A percentile compares a stretch with the other conserved stretches of the same genome.
These are phyloP conservation scores for Drosophila melanosoma DNA, from an alignment of 2,888 invertebrate genomes.

Conservation along the genomic window DNA sequence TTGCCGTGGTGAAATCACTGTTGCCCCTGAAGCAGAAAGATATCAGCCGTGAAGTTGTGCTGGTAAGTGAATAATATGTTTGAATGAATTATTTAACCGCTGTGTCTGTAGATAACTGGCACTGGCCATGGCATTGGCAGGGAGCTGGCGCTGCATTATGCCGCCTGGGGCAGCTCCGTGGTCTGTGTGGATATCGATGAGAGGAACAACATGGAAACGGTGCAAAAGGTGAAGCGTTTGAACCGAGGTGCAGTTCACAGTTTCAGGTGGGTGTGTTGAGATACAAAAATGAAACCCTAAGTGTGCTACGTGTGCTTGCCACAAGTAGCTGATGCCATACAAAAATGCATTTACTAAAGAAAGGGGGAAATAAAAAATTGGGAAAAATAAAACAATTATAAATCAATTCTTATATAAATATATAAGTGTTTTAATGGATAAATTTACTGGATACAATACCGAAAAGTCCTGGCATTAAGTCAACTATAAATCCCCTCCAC, in stretches of 20 bases:
- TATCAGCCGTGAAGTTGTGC: constrained; percentile 90
- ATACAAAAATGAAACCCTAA: neutral
- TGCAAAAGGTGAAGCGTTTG: constrained; percentile 86
- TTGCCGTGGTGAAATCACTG: constrained; percentile 55
- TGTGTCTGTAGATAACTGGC: constrained; percentile 90
- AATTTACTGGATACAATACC: neutral
- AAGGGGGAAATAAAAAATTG: neutral
- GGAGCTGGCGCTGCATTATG: constrained; percentile 90
- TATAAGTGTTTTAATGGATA: neutral
- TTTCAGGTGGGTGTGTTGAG: constrained; percentile 84
- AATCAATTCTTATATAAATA: neutral
- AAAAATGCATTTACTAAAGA: neutral
- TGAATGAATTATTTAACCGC: neutral
- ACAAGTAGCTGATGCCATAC: neutral
- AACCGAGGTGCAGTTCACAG: constrained; percentile 83
- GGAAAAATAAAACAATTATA: neutral
- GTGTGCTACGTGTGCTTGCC: neutral
- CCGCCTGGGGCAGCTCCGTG: constrained; percentile 89
- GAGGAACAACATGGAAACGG: constrained; percentile 89
- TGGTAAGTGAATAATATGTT: constrained; percentile 87
- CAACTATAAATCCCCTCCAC: too few species aligned
- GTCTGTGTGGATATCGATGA: constrained; percentile 92
- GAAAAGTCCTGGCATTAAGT: neutral
- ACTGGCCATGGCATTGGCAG: constrained; percentile 94
- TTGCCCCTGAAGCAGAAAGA: constrained; percentile 87